Evolutionary conservation across 2,113 vertebrate species (phyloP), one percentile per base, ranked within the genome.

Genomic region (Cottus gobio): DNA sequence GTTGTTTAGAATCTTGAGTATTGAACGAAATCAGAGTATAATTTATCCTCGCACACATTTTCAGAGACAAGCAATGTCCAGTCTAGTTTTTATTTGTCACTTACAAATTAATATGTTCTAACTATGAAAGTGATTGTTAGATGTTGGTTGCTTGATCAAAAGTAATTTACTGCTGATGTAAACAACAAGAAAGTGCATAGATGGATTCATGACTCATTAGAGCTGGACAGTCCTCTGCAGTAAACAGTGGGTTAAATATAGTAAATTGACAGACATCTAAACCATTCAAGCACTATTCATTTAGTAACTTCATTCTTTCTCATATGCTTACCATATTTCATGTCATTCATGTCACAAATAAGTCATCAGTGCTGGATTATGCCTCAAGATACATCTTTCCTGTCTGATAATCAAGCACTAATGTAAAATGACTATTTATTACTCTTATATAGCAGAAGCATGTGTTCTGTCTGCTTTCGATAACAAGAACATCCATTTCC

Each of bases 81-180:
- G 13, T 61, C 52, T 22, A 31, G 9, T 60, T 70, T 69, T 7
- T 64, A n/a, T 58, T 65, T 67, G 11, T 39, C 16, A 24, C 12
- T n/a, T 54, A 20, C 8, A 26, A 24, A 56, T 79, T 52, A 20
- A 26, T 50, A 50, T 50, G 28, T 69, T 37, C 30, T 37, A 24
- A 57, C 48, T 69, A n/a, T 28, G 6, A 1, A 75, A 26, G 36
- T 54, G 28, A 15, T 63, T 54, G 30, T 62, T 26, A 63, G 39
- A 72, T 60, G 42, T 10, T 66, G 31, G 68, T 78, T 54, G 44
- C 28, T 36, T 16, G 7, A 36, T 77, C 22, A n/a, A 71, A 75
- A 74, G 62, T n/a, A 15, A 78, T 70, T 66, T 34, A 46, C 20
- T 46, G 46, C 44, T 67, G 37, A 13, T 39, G 24, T 36, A 20